Percentiles rank a stretch among this genome's conserved stretches.
Conservation (phyloP, 2,888 invertebrate genomes). For the Cerastis rubricosa region DNA sequence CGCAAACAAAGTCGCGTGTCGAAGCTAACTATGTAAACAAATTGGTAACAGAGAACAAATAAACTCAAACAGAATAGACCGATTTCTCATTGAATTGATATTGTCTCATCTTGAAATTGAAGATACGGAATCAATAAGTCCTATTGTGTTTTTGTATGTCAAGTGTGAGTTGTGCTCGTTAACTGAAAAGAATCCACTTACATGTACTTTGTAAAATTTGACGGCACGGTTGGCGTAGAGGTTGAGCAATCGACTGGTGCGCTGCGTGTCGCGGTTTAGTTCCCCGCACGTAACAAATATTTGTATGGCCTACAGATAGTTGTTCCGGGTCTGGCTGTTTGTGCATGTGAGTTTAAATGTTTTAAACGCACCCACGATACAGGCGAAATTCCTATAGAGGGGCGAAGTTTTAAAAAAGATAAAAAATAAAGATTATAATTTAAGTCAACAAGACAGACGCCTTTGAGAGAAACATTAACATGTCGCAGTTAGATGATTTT, state of each 20-base stretch:
- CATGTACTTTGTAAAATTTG: background rate
- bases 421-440: too few relatives aligned
- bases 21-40: background rate
- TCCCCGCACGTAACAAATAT: too few relatives aligned
- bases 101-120: slow-evolving; percentile 11
- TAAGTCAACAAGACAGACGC: background rate
- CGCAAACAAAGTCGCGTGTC: background rate
- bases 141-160: slow-evolving; percentile 49
- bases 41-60: background rate
- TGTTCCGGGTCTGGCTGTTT: too few relatives aligned
- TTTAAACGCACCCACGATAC: too few relatives aligned
- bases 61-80: background rate
- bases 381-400: too few relatives aligned
- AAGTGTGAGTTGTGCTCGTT: slow-evolving; percentile 44
- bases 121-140: slow-evolving; percentile 21
- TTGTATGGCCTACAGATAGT: too few relatives aligned
- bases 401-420: too few relatives aligned
- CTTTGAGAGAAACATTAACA: background rate
- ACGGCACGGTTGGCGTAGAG: too few relatives aligned
- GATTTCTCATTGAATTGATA: slow-evolving; percentile 26
- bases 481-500: too few relatives aligned
- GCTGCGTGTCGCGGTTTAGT: too few relatives aligned
- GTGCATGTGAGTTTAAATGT: too few relatives aligned
- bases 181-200: slow-evolving; percentile 45
- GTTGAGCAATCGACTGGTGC: too few relatives aligned